Conservation (phyloP, 1,140 invertebrate genomes). For the Schlechtendalia chinensis region DNA sequence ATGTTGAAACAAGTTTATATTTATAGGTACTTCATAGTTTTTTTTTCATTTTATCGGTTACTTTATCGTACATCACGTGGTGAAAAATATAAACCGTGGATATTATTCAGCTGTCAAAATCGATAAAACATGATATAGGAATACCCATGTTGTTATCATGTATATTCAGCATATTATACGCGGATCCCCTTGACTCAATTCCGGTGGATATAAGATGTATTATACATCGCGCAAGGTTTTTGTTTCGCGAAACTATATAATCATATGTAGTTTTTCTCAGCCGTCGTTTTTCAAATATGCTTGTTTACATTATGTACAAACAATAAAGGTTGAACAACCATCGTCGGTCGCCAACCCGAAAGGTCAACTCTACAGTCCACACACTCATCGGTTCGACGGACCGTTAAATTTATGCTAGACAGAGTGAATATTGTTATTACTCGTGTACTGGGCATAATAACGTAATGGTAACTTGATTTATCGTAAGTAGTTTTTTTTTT, state of each 20-base stretch:
- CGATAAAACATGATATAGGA: slow-evolving; percentile 1
- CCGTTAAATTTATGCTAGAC: slow-evolving; percentile 39
- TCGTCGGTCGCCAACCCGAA: slow-evolving; percentile 29
- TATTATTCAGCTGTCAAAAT: neutral
- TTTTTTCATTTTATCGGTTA: no score
- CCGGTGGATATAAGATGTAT: neutral
- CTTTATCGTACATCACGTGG: no score
- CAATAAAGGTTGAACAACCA: slow-evolving; percentile 44
- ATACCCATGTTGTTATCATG: no score
- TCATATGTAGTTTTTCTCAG: neutral
- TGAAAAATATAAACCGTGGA: no score
- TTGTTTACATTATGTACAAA: neutral
- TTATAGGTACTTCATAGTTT: no score
- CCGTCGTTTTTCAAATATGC: slow-evolving; percentile 19
- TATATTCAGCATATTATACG: neutral
- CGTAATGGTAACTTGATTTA: neutral
- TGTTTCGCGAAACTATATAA: slow-evolving; percentile 1
- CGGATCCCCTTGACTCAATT: slow-evolving; percentile 29
- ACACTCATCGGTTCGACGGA: neutral
- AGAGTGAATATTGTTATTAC: neutral
- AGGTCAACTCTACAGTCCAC: slow-evolving; percentile 7
- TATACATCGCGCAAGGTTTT: slow-evolving; percentile 12
- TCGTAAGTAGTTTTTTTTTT: neutral
- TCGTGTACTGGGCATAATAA: neutral
- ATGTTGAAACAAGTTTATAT: no score